Conservation (phyloP, 2,888 invertebrate genomes). For the Andricus quercusramuli region DNA sequence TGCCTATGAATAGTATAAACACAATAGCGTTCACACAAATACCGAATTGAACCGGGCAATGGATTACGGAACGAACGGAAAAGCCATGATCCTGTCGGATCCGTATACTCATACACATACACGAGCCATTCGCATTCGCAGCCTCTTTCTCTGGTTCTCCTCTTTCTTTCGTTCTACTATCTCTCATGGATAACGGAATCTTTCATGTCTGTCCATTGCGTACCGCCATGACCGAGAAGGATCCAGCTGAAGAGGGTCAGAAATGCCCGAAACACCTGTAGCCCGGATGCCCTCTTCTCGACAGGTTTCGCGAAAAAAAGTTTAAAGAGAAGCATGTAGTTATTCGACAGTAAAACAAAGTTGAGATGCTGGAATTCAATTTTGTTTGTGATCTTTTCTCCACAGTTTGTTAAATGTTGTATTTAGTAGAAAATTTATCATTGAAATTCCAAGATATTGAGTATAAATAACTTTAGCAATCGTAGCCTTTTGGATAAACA, state of each 20-base stretch:
- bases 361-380: too few species aligned
- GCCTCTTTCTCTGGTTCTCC: conserved; percentile 47
- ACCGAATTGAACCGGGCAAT: conserved; percentile 9
- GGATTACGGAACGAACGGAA: conserved; percentile 2
- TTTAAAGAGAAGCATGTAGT: neutral
- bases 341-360: too few species aligned
- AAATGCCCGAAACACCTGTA: conserved; percentile 15
- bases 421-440: too few species aligned
- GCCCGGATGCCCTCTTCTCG: neutral
- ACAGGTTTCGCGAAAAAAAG: neutral
- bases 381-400: too few species aligned
- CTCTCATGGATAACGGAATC: conserved; percentile 56
- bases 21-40: neutral
- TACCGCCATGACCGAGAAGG: conserved; percentile 24
- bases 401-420: too few species aligned
- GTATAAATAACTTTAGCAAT: too few species aligned
- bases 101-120: neutral
- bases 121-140: neutral
- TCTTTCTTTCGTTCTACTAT: conserved; percentile 54
- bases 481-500: too few species aligned
- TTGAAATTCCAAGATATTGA: too few species aligned
- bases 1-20: neutral
- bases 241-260: conserved; percentile 1
- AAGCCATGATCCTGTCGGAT: conserved; percentile 19
- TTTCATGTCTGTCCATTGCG: conserved; percentile 41